These are phyloP conservation scores for Chymomyza fuscimana DNA, from an alignment of 2,888 invertebrate species.

Conservation along the genomic window DNA sequence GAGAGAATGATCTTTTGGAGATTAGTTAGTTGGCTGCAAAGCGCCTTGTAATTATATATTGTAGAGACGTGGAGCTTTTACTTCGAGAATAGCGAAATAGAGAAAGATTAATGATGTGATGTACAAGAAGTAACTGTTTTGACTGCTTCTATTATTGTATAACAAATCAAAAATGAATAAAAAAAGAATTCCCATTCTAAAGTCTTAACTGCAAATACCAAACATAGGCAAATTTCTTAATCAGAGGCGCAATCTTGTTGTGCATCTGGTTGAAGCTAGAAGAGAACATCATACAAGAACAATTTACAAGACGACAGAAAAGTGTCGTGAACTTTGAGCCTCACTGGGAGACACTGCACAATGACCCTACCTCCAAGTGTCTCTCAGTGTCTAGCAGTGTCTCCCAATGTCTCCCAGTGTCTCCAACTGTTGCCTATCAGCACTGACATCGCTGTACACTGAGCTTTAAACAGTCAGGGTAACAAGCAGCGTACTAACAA, in stretches of 20 bases:
- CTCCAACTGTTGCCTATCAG: constrained; percentile 59
- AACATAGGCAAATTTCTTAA: constrained; percentile 58
- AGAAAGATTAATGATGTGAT: constrained; percentile 7
- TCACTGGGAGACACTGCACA: constrained; percentile 40
- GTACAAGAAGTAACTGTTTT: background rate
- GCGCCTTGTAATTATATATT: background rate
- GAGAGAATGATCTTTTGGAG: background rate
- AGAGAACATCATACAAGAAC: constrained; percentile 59
- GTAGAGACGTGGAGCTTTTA: constrained; percentile 2
- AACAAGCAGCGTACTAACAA: constrained; percentile 50
- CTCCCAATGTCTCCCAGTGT: constrained; percentile 30
- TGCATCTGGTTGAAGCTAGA: constrained; percentile 45
- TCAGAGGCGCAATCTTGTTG: constrained; percentile 27
- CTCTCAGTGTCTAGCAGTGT: constrained; percentile 7
- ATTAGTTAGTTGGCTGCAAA: background rate
- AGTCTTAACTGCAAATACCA: constrained; percentile 1
- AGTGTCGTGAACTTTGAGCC: constrained; percentile 66
- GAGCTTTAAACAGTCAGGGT: constrained; percentile 48
- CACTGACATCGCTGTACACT: constrained; percentile 58
- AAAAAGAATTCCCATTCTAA: constrained; percentile 1
- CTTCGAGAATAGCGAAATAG: background rate
- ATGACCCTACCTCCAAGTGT: constrained; percentile 42
- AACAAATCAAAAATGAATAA: background rate
- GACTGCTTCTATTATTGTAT: background rate
- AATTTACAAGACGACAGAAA: constrained; percentile 46